phyloP scores from a whole-genome alignment of 2,113 vertebrate species.

The Platichthys flesus region DNA sequence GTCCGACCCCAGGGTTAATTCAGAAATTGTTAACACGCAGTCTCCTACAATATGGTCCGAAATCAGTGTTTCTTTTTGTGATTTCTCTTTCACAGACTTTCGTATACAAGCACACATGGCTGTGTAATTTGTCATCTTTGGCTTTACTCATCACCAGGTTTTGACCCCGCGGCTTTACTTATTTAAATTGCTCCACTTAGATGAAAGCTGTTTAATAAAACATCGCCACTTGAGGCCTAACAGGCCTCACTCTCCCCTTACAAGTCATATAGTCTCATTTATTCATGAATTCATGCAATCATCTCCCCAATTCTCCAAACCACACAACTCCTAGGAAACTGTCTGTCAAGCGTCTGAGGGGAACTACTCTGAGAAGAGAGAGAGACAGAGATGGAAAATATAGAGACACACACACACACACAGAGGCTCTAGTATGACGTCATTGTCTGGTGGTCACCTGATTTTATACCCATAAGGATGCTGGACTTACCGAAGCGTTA shows the following conservation, averaged over 20 bases:
- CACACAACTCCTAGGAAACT: conserved; percentile 65
- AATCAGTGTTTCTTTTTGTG: conserved; percentile 13
- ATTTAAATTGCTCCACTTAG: conserved; percentile 60
- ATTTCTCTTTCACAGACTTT: conserved; percentile 25
- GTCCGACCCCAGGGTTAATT: conserved; percentile 22
- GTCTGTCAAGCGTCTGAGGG: conserved; percentile 59
- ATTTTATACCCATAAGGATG: conserved; percentile 51
- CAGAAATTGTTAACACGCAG: conserved; percentile 24
- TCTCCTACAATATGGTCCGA: conserved; percentile 4
- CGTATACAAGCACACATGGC: conserved; percentile 11
- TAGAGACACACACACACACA: neutral
- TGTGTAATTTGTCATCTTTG: conserved; percentile 54
- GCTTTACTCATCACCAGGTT: conserved; percentile 62
- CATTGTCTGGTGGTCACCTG: conserved; percentile 63
- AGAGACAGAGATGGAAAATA: neutral
- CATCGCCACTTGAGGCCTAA: conserved; percentile 76
- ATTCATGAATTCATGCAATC: conserved; percentile 80
- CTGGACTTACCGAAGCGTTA: conserved; percentile 50
- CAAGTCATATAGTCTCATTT: conserved; percentile 71
- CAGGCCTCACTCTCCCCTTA: conserved; percentile 63
- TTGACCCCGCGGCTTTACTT: conserved; percentile 64
- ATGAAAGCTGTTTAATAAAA: conserved; percentile 78
- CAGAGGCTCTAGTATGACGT: conserved; percentile 47
- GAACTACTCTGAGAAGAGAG: conserved; percentile 27
- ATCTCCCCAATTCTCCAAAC: conserved; percentile 69